Percentiles rank a stretch among this genome's conserved stretches.
These are phyloP conservation scores for Luperina testacea DNA, from an alignment of 2,888 invertebrate species.

Conservation along the genomic window DNA sequence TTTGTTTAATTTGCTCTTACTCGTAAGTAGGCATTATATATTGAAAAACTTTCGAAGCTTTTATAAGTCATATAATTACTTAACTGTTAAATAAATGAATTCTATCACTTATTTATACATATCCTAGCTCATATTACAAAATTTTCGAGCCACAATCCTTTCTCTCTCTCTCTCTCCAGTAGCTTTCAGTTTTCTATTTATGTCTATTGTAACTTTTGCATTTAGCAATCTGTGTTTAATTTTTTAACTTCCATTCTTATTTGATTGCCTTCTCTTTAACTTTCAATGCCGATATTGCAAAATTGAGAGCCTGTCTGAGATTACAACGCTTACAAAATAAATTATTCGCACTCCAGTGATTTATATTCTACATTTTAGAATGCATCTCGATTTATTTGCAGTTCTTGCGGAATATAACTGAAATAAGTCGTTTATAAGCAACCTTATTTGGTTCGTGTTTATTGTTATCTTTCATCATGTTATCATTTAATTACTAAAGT, in stretches of 20 bases:
- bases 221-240: constrained; percentile 2
- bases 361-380: constrained; percentile 9
- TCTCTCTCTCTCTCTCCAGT: neutral
- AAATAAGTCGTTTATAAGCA: neutral
- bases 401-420: constrained; percentile 19
- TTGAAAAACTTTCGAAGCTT: neutral
- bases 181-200: neutral
- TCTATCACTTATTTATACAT: neutral
- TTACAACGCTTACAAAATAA: constrained; percentile 1
- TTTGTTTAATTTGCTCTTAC: neutral
- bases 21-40: neutral
- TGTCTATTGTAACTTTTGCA: neutral
- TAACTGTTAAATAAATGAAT: neutral
- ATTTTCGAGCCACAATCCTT: neutral
- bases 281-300: constrained; percentile 44
- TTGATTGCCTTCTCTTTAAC: constrained; percentile 15
- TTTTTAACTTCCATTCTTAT: neutral
- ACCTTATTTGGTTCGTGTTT: neutral
- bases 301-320: constrained; percentile 26
- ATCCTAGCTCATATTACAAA: neutral
- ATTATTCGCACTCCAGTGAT: neutral
- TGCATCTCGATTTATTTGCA: constrained; percentile 16
- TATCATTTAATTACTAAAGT: constrained; percentile 4
- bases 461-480: constrained; percentile 19
- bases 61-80: neutral